phyloP scores from a whole-genome alignment of 2,113 vertebrate species.

The Thinocorus orbignyianus region DNA sequence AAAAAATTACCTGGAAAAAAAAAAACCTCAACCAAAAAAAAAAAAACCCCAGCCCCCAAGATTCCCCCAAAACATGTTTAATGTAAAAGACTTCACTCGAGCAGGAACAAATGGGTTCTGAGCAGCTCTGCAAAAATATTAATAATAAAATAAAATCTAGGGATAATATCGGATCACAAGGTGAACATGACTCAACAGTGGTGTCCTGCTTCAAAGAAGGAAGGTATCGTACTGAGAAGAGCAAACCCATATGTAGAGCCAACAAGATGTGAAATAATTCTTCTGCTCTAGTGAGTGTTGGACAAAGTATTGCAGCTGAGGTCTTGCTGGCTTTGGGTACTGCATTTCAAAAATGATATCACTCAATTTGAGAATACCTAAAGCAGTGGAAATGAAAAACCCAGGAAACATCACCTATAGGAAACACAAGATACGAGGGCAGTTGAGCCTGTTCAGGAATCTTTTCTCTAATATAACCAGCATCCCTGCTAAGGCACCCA shows the following conservation, averaged over 20 bases:
- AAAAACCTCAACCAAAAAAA: rapidly evolving
- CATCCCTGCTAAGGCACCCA: neutral
- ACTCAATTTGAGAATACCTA: neutral
- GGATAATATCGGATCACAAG: neutral
- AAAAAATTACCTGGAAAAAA: neutral
- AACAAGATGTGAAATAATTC: conserved; percentile 13
- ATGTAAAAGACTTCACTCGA: neutral
- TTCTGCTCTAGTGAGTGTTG: conserved; percentile 4
- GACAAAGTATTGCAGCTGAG: conserved; percentile 23
- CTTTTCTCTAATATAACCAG: neutral
- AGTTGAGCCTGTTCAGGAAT: neutral
- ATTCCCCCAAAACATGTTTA: neutral
- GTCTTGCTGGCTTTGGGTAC: neutral
- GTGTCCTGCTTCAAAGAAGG: neutral
- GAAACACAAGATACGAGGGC: neutral
- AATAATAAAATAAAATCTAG: neutral
- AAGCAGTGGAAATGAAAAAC: neutral
- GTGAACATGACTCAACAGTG: neutral
- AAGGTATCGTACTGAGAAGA: neutral
- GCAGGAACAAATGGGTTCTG: neutral
- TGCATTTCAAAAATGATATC: neutral
- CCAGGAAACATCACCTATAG: neutral
- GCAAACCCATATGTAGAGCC: neutral
- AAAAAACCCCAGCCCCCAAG: neutral
- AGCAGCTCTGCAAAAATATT: neutral